Conservation (phyloP, 2,113 vertebrate species). For the Phodopus roborovskii region DNA sequence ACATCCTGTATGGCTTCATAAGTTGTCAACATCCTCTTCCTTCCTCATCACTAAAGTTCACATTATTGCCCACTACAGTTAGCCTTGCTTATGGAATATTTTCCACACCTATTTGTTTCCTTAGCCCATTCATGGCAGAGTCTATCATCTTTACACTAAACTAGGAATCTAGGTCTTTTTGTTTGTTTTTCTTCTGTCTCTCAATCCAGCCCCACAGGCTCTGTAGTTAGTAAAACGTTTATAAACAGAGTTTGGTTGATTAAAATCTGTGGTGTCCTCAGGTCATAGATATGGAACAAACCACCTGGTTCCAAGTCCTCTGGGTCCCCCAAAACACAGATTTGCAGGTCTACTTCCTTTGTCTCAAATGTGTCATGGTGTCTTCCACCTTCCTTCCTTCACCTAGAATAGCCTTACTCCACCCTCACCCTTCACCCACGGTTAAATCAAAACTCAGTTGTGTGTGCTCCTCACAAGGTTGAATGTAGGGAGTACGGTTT, state of each 20-base stretch:
- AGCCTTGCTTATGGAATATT: neutral
- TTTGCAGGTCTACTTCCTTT: neutral
- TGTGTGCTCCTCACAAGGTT: rapidly evolving
- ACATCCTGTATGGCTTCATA: too few species aligned
- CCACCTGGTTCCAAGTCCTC: too few species aligned
- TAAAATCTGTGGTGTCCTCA: neutral
- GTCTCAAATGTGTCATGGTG: rapidly evolving
- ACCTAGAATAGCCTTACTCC: too few species aligned
- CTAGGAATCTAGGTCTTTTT: neutral
- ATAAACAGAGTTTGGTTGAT: neutral
- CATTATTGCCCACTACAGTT: rapidly evolving
- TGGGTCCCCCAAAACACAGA: neutral
- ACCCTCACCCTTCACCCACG: rapidly evolving
- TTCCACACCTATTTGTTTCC: neutral
- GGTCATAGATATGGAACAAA: neutral
- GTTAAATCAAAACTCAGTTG: neutral
- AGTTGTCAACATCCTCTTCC: neutral
- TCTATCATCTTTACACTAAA: neutral
- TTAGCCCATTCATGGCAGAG: neutral
- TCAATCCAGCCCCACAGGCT: neutral
- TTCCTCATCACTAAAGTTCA: neutral
- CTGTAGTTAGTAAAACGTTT: too few species aligned
- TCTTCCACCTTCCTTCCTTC: neutral
- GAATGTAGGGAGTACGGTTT: too few species aligned
- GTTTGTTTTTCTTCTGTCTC: neutral